Evolutionary conservation across 2,113 vertebrate species (phyloP).

Genomic region (Apaloderma vittatum): DNA sequence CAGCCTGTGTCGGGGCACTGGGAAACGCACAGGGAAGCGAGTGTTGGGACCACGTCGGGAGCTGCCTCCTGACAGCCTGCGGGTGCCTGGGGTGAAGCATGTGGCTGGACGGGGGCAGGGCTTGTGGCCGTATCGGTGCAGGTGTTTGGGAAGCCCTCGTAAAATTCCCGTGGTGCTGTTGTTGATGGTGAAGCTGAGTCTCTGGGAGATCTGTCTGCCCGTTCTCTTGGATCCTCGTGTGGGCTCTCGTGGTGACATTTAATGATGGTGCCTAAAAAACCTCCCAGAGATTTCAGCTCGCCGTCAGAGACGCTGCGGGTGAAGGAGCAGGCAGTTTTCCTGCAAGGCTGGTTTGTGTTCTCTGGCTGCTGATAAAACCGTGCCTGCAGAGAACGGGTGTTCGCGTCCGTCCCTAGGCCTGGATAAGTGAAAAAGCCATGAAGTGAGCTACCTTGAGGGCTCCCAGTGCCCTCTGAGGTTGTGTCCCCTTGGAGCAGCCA

Average conservation of each 20-base stretch:
- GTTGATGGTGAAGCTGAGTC: background rate
- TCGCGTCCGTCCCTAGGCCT: background rate
- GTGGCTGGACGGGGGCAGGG: fast-evolving
- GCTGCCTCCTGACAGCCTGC: background rate
- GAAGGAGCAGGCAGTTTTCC: fast-evolving
- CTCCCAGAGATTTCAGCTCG: background rate
- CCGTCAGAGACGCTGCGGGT: fast-evolving
- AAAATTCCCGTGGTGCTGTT: background rate
- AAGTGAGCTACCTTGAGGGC: background rate
- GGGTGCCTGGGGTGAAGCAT: fast-evolving
- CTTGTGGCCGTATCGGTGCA: fast-evolving
- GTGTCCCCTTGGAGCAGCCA: background rate
- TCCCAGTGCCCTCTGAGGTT: fast-evolving
- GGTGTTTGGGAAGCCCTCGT: background rate
- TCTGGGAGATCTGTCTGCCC: fast-evolving
- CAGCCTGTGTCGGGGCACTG: fast-evolving
- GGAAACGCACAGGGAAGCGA: fast-evolving
- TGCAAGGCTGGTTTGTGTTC: background rate
- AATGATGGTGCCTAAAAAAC: background rate
- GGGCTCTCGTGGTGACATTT: background rate
- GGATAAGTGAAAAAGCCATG: background rate
- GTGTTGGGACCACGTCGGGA: background rate
- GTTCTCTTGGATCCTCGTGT: fast-evolving
- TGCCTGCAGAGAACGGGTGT: fast-evolving
- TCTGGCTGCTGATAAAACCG: fast-evolving